These are phyloP conservation scores for Nematolebias whitei DNA, from an alignment of 2,113 vertebrate species.

Conservation along the genomic window DNA sequence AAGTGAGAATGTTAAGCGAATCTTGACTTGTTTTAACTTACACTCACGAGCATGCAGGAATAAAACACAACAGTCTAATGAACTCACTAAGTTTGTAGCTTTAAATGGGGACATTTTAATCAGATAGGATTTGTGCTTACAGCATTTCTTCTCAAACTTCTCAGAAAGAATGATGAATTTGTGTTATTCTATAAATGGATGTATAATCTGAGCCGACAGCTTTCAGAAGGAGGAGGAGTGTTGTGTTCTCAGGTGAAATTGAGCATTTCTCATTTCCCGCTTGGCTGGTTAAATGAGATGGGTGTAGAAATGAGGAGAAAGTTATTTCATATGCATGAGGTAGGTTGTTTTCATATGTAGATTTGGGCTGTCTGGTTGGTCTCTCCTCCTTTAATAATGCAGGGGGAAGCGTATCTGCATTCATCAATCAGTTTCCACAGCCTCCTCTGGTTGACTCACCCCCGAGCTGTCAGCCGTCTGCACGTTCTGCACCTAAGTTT, in stretches of 20 bases:
- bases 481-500: not conserved
- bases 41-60: too few species aligned
- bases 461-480: slow-evolving; percentile 5
- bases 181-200: not conserved
- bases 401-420: slow-evolving; percentile 6
- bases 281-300: slow-evolving; percentile 38
- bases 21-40: too few species aligned
- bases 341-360: slow-evolving; percentile 62
- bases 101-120: too few species aligned
- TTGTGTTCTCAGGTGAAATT: slow-evolving; percentile 10
- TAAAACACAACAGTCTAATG: too few species aligned
- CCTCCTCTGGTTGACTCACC: not conserved
- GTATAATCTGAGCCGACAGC: slow-evolving; percentile 9
- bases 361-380: not conserved
- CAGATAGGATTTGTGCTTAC: too few species aligned
- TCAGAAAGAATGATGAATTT: not conserved
- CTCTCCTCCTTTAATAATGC: slow-evolving; percentile 11
- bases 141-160: too few species aligned
- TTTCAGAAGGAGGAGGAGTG: not conserved
- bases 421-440: slow-evolving; percentile 26
- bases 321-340: slow-evolving; percentile 35
- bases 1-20: too few species aligned
- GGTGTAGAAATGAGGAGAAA: slow-evolving; percentile 6
- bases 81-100: too few species aligned
- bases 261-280: slow-evolving; percentile 50